phyloP scores from a whole-genome alignment of 2,797 vertebrate genomes.

The Danio aesculapii region DNA sequence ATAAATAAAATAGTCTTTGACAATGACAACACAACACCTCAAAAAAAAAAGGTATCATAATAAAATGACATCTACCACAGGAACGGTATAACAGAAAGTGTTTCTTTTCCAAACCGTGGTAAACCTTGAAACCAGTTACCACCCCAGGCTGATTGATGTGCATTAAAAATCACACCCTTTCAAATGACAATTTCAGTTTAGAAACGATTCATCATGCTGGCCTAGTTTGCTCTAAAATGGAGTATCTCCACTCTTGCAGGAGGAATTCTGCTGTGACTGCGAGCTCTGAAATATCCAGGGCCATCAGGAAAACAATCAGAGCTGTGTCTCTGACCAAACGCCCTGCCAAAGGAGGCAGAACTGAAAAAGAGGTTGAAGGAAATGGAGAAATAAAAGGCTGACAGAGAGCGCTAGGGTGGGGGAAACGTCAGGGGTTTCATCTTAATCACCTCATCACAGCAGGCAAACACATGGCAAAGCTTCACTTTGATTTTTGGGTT shows the following conservation, averaged over 20 bases:
- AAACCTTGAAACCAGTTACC: no score
- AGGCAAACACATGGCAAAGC: slow-evolving; percentile 30
- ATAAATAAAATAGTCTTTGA: no score
- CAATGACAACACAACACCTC: no score
- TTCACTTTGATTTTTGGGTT: slow-evolving; percentile 11
- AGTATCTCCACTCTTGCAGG: slow-evolving; percentile 59
- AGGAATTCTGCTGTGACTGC: slow-evolving; percentile 63
- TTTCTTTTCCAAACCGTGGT: no score
- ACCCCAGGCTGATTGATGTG: no score
- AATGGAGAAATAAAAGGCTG: slow-evolving; percentile 12
- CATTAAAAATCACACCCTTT: no score
- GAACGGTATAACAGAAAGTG: no score
- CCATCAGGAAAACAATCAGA: slow-evolving; percentile 68
- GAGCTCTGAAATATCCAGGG: slow-evolving; percentile 65
- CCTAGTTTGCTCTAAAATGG: neutral
- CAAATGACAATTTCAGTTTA: no score
- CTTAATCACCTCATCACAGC: slow-evolving; percentile 22
- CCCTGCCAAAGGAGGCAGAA: slow-evolving; percentile 48
- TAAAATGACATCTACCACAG: no score
- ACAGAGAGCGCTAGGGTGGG: neutral
- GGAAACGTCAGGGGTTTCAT: slow-evolving; percentile 3
- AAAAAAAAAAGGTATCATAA: no score
- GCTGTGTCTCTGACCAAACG: slow-evolving; percentile 57
- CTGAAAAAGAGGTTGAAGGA: neutral
- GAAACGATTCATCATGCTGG: no score